Evolutionary conservation across 2,888 invertebrate species (phyloP), one percentile per base, ranked within the genome.

Genomic region (Idaea dimidiata): DNA sequence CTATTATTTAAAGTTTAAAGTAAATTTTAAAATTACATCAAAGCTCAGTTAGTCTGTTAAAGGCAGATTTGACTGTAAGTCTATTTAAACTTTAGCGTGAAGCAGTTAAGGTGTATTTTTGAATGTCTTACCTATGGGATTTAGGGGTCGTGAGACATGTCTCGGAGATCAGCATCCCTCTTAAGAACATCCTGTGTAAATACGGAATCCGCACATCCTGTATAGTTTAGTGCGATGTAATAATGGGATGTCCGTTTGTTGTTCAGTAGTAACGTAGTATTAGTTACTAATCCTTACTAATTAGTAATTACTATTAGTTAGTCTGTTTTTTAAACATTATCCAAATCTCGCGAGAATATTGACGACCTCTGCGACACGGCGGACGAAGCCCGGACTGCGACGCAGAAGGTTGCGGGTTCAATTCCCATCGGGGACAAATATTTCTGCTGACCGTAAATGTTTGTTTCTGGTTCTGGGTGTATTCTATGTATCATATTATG

Each of bases 141-240:
- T 43, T 43, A 43, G 43, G 43, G 43, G 43, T 43, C 43, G 43
- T 43, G 43, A 43, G 43, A 43, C 43, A 43, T 43, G 43, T 43
- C 43, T 43, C 43, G 43, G 43, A 43, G 43, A 43, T 8, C 43
- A 14, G 43, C 43, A 43, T 43, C 43, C 43, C 43, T 43, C 43
- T 43, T 43, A 43, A 43, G 43, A 43, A 14, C 43, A 43, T 43
- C 43, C 43, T 43, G 43, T 43, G 43, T 43, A 43, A 43, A 43
- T 43, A 43, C 8, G 10, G 8, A 43, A 43, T 43, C 43, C 43
- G 43, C 43, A 43, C 43, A 43, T 43, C 43, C 43, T 43, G 43
- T 43, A 14, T 43, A 24, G 24, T 24, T 24, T 24, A 43, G 43
- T 43, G 43, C 43, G 43, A 43, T 3, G 43, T 43, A 43, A 43